A percentile compares a stretch with the other conserved stretches of the same genome.
These are phyloP conservation scores for Pandemis heparana DNA, from an alignment of 2,888 invertebrate species.

Conservation along the genomic window DNA sequence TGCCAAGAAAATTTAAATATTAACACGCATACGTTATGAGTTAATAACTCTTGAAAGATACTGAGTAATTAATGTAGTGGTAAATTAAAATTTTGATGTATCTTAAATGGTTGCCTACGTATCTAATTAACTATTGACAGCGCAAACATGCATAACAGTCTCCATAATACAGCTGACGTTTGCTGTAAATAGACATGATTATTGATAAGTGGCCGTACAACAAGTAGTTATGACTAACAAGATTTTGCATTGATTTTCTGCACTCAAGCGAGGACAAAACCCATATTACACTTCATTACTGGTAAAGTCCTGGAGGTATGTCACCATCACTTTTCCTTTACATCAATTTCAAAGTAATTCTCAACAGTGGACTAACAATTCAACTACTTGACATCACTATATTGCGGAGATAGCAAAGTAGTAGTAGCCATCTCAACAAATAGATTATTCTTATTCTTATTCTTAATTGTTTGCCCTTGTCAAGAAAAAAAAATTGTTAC, in stretches of 20 bases:
- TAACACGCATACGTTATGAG: no score
- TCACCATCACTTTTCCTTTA: not conserved
- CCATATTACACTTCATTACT: not conserved
- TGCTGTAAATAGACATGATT: slow-evolving; percentile 24
- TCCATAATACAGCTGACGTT: slow-evolving; percentile 19
- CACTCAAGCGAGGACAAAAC: not conserved
- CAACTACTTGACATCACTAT: no score
- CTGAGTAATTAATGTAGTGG: not conserved
- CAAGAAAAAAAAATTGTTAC: no score
- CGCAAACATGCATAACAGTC: slow-evolving; percentile 15
- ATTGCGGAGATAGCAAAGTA: no score
- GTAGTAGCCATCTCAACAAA: no score
- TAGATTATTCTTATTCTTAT: no score
- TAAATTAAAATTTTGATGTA: not conserved
- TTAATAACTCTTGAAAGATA: no score
- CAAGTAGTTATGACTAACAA: not conserved
- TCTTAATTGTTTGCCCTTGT: no score
- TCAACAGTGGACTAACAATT: no score
- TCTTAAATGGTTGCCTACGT: not conserved
- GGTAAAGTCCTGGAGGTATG: not conserved
- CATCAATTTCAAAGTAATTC: no score
- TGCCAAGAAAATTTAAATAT: no score
- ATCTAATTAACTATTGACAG: slow-evolving; percentile 22
- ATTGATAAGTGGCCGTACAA: slow-evolving; percentile 20
- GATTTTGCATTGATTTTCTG: slow-evolving; percentile 10